Conservation (phyloP, 2,797 vertebrate species). For the Zenarchopterus dispar region DNA sequence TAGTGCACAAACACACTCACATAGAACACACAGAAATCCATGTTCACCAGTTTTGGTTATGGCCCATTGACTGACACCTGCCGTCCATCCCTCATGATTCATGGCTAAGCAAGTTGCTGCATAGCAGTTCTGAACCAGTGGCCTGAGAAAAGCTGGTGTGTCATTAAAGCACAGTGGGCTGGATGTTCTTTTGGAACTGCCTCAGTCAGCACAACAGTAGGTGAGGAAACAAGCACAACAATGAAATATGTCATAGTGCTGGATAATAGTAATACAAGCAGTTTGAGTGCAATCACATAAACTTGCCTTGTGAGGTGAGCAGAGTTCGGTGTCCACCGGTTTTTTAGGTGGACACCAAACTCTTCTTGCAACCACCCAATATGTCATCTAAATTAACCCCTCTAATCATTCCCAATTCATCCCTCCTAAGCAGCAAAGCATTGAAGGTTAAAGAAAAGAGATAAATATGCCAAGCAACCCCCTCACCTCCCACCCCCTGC, state of each 20-base stretch:
- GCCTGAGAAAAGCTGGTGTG: slow-evolving; percentile 70
- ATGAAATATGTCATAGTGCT: too few species aligned
- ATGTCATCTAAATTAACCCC: slow-evolving; percentile 54
- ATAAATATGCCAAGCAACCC: slow-evolving; percentile 41
- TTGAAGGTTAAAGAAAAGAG: slow-evolving; percentile 44
- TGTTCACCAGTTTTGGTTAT: slow-evolving; percentile 62
- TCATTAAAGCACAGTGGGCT: slow-evolving; percentile 73
- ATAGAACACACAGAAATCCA: slow-evolving; percentile 33
- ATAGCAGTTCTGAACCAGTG: slow-evolving; percentile 76
- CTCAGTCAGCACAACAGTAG: slow-evolving; percentile 48
- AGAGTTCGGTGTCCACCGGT: slow-evolving; percentile 35
- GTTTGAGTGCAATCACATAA: slow-evolving; percentile 32
- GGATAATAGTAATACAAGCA: slow-evolving; percentile 44
- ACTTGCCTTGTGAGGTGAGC: slow-evolving; percentile 20
- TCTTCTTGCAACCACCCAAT: slow-evolving; percentile 2
- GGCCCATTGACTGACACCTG: slow-evolving; percentile 73
- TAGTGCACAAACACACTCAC: slow-evolving; percentile 19
- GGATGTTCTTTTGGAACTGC: slow-evolving; percentile 54
- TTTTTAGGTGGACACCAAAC: slow-evolving; percentile 32
- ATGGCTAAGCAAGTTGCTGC: slow-evolving; percentile 76
- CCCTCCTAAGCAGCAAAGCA: slow-evolving; percentile 58
- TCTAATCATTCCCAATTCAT: slow-evolving; percentile 58
- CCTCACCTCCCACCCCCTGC: slow-evolving; percentile 10
- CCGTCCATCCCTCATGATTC: slow-evolving; percentile 75
- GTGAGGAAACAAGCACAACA: slow-evolving; percentile 41